Conservation (phyloP, 2,888 invertebrate genomes). For the Laothoe populi region DNA sequence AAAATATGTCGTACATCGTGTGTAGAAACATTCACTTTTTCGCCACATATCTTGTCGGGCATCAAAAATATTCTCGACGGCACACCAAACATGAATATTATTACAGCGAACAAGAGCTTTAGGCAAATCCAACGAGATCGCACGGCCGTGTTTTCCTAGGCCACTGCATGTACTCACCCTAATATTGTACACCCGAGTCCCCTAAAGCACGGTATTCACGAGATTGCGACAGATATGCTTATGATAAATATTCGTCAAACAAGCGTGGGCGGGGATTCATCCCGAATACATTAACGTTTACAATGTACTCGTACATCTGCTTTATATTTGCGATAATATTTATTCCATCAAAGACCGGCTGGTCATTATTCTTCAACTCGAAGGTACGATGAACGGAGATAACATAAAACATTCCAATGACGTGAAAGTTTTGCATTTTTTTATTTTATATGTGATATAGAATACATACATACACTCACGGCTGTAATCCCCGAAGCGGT, state of each 20-base stretch:
- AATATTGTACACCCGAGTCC: conserved; percentile 1
- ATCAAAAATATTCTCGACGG: conserved; percentile 10
- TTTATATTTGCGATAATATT: conserved; percentile 15
- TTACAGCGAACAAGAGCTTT: conserved; percentile 10
- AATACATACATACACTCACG: too few species aligned
- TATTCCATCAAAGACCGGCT: background rate
- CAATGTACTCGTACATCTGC: background rate
- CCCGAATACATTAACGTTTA: conserved; percentile 15
- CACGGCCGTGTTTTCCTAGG: conserved; percentile 20
- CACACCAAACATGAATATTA: conserved; percentile 24
- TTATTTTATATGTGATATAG: conserved; percentile 2
- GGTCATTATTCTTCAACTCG: conserved; percentile 5
- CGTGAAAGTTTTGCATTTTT: conserved; percentile 16
- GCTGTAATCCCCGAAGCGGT: too few species aligned
- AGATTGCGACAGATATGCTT: conserved; percentile 6
- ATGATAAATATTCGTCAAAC: conserved; percentile 22
- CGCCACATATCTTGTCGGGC: conserved; percentile 6
- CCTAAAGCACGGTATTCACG: background rate
- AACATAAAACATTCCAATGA: conserved; percentile 9
- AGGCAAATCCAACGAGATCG: conserved; percentile 14
- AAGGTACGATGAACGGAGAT: background rate
- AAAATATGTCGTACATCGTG: conserved; percentile 12
- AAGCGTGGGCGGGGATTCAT: conserved; percentile 4
- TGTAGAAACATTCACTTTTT: conserved; percentile 19
- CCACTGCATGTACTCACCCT: conserved; percentile 17